Base-by-base conservation (phyloP, 1,140 invertebrate genomes). In the Drosophila sturtevanti region DNA sequence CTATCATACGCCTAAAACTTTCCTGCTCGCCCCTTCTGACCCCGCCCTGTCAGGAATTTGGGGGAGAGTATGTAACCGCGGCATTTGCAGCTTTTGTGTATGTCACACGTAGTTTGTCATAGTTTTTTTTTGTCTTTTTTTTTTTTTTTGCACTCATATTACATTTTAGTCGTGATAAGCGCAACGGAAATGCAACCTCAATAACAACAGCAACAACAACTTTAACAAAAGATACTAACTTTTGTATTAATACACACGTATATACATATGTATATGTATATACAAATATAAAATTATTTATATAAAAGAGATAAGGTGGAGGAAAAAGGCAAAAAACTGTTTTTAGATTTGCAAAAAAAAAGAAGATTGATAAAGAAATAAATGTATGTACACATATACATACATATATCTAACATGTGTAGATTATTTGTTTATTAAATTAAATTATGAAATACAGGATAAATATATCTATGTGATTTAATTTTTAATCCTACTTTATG, bases 151-250 rank as follows among this genome's bases (percentile, higher is more conserved):
- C 24, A 14, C 24, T 58, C 7, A 51, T 22, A 31, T 41, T 34
- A 35, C 44, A 18, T 31, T 44, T 63, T 35, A 63, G 68, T 61
- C 31, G 54, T 72, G 76, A 78, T 79, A 68, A 79, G 77, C 75
- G 41, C 69, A 44, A 60, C 62, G 69, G 74, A 76, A 76, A 76
- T 76, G 76, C 73, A 77, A 77, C 52, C 56, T 18, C 68, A 67
- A 64, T 41, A 68, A 64, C 54, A 68, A 44, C 44, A 67, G 66
- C 27, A 64, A 22, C 27, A 65, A 34, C 55, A 38, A 16, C 16
- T 63, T 54, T 68, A 27, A 55, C 37, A 21, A 72, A 60, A 38
- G 41, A 70, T 48, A 55, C 64, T n/a, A 37, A 24, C 24, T 51
- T 12, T 35, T 59, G 27, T 31, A 31, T 31, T 31, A 31, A 16